Evolutionary conservation across 2,888 invertebrate genomes (phyloP).

Genomic region (Caenorhabditis sp.): DNA sequence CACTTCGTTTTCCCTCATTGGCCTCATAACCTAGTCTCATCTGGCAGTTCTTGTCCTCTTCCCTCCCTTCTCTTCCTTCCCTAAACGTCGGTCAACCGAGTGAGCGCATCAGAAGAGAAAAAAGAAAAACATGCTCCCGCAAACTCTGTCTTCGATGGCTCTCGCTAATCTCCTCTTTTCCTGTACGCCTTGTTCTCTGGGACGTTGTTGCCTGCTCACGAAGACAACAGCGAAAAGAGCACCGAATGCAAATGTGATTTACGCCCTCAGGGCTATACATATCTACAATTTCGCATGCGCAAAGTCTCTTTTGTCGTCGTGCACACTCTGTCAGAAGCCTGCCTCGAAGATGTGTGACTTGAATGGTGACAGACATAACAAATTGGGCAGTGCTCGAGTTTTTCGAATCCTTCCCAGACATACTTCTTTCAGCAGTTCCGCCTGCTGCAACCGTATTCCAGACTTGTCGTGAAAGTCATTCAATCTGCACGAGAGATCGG

Average conservation of each 20-base stretch:
- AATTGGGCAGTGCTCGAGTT: conserved; percentile 17
- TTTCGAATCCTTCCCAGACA: not conserved
- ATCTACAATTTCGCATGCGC: conserved; percentile 55
- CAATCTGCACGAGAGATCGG: conserved; percentile 4
- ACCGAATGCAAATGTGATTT: conserved; percentile 66
- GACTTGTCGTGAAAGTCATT: not conserved
- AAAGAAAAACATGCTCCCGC: conserved; percentile 20
- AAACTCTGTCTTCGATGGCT: conserved; percentile 39
- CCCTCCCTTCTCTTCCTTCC: conserved; percentile 6
- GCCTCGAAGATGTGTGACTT: conserved; percentile 19
- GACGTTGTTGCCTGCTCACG: conserved; percentile 6
- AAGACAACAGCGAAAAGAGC: conserved; percentile 55
- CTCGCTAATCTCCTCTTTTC: conserved; percentile 52
- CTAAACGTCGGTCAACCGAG: conserved; percentile 21
- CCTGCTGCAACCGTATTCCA: too few relatives aligned
- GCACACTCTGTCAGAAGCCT: conserved; percentile 23
- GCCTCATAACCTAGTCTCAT: conserved; percentile 58
- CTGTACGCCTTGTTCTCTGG: conserved; percentile 53
- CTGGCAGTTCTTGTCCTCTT: conserved; percentile 45
- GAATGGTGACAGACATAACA: conserved; percentile 32
- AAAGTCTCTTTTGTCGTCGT: conserved; percentile 58
- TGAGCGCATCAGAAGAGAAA: not conserved
- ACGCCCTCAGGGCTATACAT: conserved; percentile 68
- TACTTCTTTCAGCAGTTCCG: not conserved
- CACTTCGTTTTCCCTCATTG: conserved; percentile 29